These are phyloP conservation scores for Epizoanthus stellaris DNA, from an alignment of 92 coral and sea anemone genomes.

Conservation along the genomic window DNA sequence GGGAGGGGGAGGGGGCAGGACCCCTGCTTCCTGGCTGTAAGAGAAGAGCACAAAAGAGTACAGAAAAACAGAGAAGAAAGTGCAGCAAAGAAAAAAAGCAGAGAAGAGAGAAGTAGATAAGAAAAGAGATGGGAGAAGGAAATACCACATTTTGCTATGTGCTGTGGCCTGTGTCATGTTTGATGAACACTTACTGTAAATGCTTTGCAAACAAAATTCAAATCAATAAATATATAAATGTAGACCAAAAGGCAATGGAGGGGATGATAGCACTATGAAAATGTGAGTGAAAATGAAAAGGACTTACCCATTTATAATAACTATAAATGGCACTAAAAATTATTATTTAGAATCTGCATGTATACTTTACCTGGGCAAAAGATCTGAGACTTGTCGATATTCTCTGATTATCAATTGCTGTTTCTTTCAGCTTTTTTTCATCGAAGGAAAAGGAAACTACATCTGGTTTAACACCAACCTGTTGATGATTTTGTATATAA, in stretches of 20 bases:
- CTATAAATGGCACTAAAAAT: neutral
- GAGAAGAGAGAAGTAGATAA: neutral
- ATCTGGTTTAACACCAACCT: slow-evolving; percentile 15
- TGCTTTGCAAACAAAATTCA: no score
- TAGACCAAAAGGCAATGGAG: no score
- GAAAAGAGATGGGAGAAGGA: neutral
- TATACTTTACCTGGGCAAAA: slow-evolving; percentile 8
- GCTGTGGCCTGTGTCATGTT: no score
- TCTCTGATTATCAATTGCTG: neutral
- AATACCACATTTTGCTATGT: no score
- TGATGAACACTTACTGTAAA: no score
- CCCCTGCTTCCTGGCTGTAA: neutral
- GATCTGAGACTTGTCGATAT: neutral
- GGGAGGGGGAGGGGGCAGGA: no score
- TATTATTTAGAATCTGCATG: neutral
- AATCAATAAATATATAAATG: no score
- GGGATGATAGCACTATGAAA: no score
- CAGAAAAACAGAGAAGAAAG: neutral
- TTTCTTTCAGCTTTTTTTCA: slow-evolving; percentile 28
- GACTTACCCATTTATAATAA: neutral
- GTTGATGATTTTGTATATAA: neutral
- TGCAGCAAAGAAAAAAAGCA: neutral
- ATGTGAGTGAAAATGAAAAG: neutral
- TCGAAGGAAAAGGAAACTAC: slow-evolving; percentile 11
- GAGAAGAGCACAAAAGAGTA: neutral